Base-by-base conservation (phyloP, 2,113 vertebrate species). In the Tychaedon coryphoeus region DNA sequence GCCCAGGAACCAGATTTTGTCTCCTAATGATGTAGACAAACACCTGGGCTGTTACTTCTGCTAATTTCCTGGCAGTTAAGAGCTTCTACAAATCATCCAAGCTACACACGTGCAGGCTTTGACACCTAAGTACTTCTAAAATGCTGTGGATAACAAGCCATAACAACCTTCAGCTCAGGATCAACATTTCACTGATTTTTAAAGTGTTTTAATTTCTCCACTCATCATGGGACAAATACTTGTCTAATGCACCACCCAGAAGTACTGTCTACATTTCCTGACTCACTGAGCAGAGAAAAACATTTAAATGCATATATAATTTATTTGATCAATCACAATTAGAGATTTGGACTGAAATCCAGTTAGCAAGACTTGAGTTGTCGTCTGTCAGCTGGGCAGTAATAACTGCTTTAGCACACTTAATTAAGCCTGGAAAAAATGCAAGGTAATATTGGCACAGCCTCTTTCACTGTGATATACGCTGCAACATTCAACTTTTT, bases 241-340 rank as follows among this genome's bases (percentile, higher is more conserved):
- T 66, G 24, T 62, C 40, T 48, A 78, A 79, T 20, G 23, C 23
- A 83, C 22, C 42, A 73, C 14, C 28, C 36, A 53, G 48, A 84
- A 90, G 36, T 48, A 60, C 10, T 43, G 4, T 31, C 40, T 75
- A 48, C 50, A 25, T 51, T 95, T 94, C 94, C 58, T 88, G 70
- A 82, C 23, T 78, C 70, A 48, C 36, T 72, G 45, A 92, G 86
- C 69, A 62, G 25, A 72, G 45, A 71, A 90, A 92, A 94, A 88
- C 70, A 72, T 53, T 50, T 79, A 86, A 90, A 95, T 79, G 66
- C 50, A 58, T 42, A 24, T 64, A 64, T 84, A 89, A 87, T 79
- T 94, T 75, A 82, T 71, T 89, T 88, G 64, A 90, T 84, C 76
- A 91, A 90, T 95, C 87, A 79, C 58, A 88, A 75, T 87, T 91